Conservation (phyloP, 2,113 vertebrate species). For the Oplegnathus fasciatus region DNA sequence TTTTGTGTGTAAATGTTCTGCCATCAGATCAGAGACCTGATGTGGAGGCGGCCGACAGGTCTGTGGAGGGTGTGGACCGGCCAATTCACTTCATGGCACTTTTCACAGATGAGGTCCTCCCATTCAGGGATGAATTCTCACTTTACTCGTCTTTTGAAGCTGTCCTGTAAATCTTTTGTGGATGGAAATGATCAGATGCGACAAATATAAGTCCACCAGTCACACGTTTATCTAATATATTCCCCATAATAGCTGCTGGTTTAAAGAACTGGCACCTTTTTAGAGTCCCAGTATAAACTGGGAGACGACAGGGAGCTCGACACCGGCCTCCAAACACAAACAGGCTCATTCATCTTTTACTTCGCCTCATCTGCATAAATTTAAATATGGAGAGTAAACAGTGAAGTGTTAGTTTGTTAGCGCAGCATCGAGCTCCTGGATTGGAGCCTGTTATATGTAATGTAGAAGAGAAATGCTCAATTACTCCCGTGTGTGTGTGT, state of each 20-base stretch:
- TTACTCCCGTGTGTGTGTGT: conserved; percentile 51
- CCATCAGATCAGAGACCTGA: neutral
- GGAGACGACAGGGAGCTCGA: neutral
- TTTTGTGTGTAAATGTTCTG: neutral
- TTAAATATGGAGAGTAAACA: conserved; percentile 63
- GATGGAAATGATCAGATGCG: neutral
- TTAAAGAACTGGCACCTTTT: neutral
- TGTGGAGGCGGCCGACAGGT: neutral
- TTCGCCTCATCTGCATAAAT: conserved; percentile 65
- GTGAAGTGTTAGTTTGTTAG: conserved; percentile 65
- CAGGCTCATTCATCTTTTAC: conserved; percentile 61
- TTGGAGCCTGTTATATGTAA: conserved; percentile 55
- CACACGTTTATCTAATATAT: neutral
- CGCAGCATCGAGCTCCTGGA: conserved; percentile 34
- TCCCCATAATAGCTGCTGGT: neutral
- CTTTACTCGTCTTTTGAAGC: neutral
- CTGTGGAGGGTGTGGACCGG: neutral
- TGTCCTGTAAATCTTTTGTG: neutral
- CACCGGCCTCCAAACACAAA: conserved; percentile 51
- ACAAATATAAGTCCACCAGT: neutral
- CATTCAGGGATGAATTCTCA: neutral
- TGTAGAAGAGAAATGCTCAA: conserved; percentile 70
- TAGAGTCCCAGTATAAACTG: conserved; percentile 18
- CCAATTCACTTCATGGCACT: neutral
- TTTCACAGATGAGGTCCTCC: neutral